Evolutionary conservation across 2,888 invertebrate species (phyloP).

Genomic region (Alitta virens): DNA sequence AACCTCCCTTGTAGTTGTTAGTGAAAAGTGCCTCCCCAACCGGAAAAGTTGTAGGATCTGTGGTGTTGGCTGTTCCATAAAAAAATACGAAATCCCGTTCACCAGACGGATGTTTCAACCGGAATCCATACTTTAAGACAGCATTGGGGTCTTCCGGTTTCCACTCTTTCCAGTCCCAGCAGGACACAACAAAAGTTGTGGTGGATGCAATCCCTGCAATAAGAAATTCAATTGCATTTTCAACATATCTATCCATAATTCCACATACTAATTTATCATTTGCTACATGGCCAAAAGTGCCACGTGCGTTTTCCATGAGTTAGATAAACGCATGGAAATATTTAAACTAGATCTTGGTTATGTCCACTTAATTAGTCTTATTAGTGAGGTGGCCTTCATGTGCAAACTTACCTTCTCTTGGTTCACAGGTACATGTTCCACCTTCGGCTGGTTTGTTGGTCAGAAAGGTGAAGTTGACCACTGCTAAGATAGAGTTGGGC

Average conservation of each 20-base stretch:
- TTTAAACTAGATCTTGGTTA: no score
- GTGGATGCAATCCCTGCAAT: neutral
- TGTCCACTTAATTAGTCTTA: no score
- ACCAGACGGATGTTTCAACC: neutral
- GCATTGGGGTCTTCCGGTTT: slow-evolving; percentile 1
- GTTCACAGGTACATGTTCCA: neutral
- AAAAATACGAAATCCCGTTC: neutral
- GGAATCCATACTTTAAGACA: neutral
- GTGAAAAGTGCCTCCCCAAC: neutral
- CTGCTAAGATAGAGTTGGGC: neutral
- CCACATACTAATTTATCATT: no score
- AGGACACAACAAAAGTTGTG: neutral
- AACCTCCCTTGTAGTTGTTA: no score
- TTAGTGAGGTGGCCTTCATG: no score
- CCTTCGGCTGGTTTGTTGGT: slow-evolving; percentile 2
- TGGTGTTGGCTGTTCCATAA: neutral
- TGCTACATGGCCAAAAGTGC: no score
- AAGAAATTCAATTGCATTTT: no score
- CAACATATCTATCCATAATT: no score
- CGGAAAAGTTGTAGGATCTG: neutral
- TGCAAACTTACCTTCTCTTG: neutral
- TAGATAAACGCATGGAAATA: no score
- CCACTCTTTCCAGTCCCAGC: slow-evolving; percentile 1
- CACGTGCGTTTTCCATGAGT: no score
- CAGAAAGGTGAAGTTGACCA: neutral